phyloP scores from a whole-genome alignment of 2,888 invertebrate species.

The Cotesia congregata region DNA sequence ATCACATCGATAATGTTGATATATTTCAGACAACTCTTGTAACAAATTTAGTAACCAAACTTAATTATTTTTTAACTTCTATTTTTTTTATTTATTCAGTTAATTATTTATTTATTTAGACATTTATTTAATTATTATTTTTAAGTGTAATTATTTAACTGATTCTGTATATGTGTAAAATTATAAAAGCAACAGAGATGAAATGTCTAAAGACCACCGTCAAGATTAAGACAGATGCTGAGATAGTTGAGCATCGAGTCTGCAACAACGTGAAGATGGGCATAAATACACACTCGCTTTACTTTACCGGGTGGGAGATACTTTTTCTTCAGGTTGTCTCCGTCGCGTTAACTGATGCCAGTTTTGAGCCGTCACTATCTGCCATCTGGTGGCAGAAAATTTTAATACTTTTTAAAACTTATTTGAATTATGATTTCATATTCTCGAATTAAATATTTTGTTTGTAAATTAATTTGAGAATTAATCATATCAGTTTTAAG shows the following conservation, averaged over 20 bases:
- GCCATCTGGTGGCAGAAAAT: too few relatives aligned
- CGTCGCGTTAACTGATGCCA: background rate
- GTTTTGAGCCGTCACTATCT: too few relatives aligned
- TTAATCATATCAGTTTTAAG: too few relatives aligned
- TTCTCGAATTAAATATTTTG: too few relatives aligned
- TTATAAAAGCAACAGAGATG: conserved; percentile 11
- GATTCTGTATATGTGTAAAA: background rate
- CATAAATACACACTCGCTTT: background rate
- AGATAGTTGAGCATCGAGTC: conserved; percentile 21
- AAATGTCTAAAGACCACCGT: conserved; percentile 6
- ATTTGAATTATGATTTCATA: too few relatives aligned
- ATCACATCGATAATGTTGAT: background rate
- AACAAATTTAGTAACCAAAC: background rate
- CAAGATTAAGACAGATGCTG: conserved; percentile 27
- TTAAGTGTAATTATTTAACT: background rate
- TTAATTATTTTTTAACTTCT: background rate
- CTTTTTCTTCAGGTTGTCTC: background rate
- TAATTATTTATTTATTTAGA: background rate
- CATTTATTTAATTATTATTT: background rate
- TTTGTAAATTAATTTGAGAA: too few relatives aligned
- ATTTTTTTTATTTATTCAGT: background rate
- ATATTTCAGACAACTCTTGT: background rate
- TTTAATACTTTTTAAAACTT: too few relatives aligned
- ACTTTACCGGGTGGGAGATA: background rate
- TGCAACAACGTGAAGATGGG: background rate